Evolutionary conservation across 2,888 invertebrate genomes (phyloP), one percentile per base, ranked within the genome.

Genomic region (Mantis religiosa): DNA sequence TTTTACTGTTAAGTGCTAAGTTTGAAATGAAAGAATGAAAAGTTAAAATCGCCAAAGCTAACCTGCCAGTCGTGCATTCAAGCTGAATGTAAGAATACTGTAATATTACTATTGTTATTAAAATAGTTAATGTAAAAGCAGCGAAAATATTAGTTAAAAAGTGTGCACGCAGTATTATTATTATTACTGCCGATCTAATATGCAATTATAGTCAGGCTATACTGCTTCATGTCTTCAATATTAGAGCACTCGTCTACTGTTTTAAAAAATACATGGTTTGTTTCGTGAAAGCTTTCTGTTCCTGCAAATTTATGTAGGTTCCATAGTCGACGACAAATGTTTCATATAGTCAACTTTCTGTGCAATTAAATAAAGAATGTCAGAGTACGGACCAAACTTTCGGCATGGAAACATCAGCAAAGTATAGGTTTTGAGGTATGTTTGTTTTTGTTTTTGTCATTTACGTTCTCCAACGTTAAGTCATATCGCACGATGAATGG

Each of bases 41-140:
- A 71, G 54, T 71, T 71, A 71, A 71, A 71, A 20, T 71, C 54
- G 54, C 54, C 20, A n/a, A 87, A 87, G 30, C 82, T 28, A 54
- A 27, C 34, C 87, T 87, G 87, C 82, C 87, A 87, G 87, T 82
- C 82, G 87, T 87, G 87, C 87, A 87, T 82, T 87, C 6, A 71
- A 71, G 54, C 54, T 71, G 54, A 71, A 71, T 71, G 20, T 71
- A 71, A 71, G 54, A 71, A 20, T 87, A 87, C 28, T 87, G 86
- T 87, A 30, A 87, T 87, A 34, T n/a, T 47, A 41, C 54, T 71
- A 71, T 71, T 71, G 54, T 71, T 71, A 71, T 20, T 71, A 20
- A 71, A 71, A 71, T 71, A 71, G 54, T 71, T 82, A 54, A 25
- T 87, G 34, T 81, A 87, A 87, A 81, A 87, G 87, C 82, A 87